These are phyloP conservation scores for Trichosurus vulpecula DNA, from an alignment of 2,797 vertebrate genomes.

Conservation along the genomic window DNA sequence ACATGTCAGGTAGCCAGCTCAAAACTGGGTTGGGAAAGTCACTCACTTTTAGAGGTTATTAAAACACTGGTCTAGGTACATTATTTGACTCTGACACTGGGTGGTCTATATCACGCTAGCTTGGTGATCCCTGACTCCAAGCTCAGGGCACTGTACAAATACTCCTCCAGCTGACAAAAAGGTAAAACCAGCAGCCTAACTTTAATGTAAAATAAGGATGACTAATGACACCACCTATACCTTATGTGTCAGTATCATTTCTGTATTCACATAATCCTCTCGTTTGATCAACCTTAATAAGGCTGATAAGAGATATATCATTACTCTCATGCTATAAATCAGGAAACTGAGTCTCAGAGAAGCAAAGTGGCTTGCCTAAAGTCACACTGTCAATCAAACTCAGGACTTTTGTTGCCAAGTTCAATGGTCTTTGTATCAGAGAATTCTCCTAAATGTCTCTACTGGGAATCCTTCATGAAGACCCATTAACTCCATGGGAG, in stretches of 20 bases:
- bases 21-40: background rate
- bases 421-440: background rate
- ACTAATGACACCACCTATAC: background rate
- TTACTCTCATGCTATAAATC: background rate
- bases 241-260: background rate
- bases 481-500: background rate
- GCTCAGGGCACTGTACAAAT: background rate
- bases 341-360: background rate
- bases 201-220: background rate
- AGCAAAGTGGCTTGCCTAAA: background rate
- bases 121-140: background rate
- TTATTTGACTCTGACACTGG: background rate
- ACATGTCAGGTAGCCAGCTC: background rate
- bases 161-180: background rate
- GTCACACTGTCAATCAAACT: background rate
- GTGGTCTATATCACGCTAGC: background rate
- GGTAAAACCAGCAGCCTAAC: background rate
- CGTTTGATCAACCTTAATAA: background rate
- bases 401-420: background rate
- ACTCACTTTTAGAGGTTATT: background rate
- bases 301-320: background rate
- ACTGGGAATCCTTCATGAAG: background rate
- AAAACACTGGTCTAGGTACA: background rate
- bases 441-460: background rate
- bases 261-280: background rate